Evolutionary conservation across 1,140 invertebrate species (phyloP).

Genomic region (Heliothis subflexa): DNA sequence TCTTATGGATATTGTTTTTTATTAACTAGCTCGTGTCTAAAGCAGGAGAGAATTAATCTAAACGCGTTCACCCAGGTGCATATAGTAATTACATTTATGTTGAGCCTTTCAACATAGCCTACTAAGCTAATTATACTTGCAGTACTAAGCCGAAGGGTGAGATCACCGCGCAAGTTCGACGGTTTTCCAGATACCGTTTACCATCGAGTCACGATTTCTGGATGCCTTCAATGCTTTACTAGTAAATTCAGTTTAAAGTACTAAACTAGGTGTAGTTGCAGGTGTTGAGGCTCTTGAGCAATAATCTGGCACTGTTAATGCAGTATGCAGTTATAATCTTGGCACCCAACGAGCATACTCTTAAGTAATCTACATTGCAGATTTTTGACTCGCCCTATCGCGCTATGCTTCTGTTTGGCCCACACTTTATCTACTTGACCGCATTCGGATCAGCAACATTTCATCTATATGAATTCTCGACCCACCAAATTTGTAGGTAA

Average conservation of each 20-base stretch:
- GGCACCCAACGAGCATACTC: conserved; percentile 18
- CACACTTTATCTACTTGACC: conserved; percentile 16
- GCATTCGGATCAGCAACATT: not conserved
- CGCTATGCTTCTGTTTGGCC: not conserved
- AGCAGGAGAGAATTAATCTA: no score
- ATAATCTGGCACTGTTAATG: conserved; percentile 12
- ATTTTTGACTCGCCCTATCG: conserved; percentile 7
- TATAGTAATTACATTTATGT: not conserved
- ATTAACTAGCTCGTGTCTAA: no score
- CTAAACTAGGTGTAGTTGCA: not conserved
- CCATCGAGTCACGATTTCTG: conserved; percentile 3
- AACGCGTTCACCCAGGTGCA: not conserved
- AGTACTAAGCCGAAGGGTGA: conserved; percentile 4
- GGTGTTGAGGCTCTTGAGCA: conserved; percentile 3
- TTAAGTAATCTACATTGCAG: conserved; percentile 23
- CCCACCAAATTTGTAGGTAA: not conserved
- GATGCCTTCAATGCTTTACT: not conserved
- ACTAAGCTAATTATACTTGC: conserved; percentile 8
- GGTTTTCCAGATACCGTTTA: not conserved
- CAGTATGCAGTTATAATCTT: conserved; percentile 29
- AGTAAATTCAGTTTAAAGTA: not conserved
- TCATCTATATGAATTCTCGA: not conserved
- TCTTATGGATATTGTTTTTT: no score
- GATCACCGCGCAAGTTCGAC: conserved; percentile 5
- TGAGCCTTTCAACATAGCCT: not conserved